phyloP scores from a whole-genome alignment of 1,140 invertebrate species.

The Acromyrmex heyeri region DNA sequence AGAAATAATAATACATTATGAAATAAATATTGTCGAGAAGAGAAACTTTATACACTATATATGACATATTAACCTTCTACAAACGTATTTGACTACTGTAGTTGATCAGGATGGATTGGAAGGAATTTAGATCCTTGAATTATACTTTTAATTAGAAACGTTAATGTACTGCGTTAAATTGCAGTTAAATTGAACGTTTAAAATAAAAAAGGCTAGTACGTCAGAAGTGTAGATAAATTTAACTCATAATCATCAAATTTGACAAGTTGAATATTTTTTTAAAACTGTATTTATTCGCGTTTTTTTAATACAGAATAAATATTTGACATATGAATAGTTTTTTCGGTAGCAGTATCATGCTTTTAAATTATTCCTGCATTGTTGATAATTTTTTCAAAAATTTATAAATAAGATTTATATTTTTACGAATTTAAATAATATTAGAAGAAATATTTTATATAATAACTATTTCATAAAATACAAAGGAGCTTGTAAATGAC shows the following conservation, averaged over 20 bases:
- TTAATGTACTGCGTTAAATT: not conserved
- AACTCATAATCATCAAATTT: not conserved
- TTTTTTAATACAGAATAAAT: not conserved
- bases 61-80: conserved; percentile 70
- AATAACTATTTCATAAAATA: conserved; percentile 34
- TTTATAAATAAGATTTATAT: not conserved
- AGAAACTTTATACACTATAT: conserved; percentile 50
- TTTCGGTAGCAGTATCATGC: not conserved
- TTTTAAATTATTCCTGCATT: not conserved
- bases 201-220: not conserved
- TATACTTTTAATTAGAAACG: conserved; percentile 39
- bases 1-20: conserved; percentile 36
- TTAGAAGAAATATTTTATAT: not conserved
- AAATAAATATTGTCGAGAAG: conserved; percentile 21
- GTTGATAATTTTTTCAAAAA: not conserved
- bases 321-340: not conserved
- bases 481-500: conserved; percentile 10
- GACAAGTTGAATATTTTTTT: conserved; percentile 3
- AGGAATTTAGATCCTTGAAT: conserved; percentile 70
- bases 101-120: conserved; percentile 64
- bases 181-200: not conserved
- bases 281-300: not conserved
- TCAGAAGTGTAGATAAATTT: not conserved
- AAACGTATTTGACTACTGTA: conserved; percentile 72
- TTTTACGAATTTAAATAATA: not conserved